Evolutionary conservation across 2,113 vertebrate species (phyloP).

Genomic region (Callithrix jacchus): DNA sequence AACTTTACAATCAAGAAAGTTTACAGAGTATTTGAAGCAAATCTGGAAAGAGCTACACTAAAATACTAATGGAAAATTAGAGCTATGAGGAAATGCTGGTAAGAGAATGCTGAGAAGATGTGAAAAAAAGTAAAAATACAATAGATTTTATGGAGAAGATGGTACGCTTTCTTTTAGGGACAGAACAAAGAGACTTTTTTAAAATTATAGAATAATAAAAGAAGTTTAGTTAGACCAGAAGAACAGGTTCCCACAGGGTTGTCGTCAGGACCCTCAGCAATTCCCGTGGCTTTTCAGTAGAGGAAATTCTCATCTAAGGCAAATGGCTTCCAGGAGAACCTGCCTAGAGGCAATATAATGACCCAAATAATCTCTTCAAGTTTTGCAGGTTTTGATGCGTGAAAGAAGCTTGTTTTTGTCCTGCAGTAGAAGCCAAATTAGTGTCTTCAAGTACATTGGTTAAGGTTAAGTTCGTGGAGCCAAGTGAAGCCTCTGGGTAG

Average conservation of each 20-base stretch:
- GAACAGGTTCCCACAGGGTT: not conserved
- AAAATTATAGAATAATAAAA: not conserved
- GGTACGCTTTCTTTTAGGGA: not conserved
- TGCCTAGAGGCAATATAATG: not conserved
- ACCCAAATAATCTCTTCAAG: not conserved
- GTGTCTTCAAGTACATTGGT: not conserved
- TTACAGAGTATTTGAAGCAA: not conserved
- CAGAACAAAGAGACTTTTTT: not conserved
- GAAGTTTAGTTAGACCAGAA: not conserved
- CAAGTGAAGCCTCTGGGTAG: not conserved
- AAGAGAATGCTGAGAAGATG: not conserved
- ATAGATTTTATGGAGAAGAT: not conserved
- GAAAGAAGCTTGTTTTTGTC: not conserved
- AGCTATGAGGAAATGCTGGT: not conserved
- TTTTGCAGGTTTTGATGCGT: slow-evolving; percentile 12
- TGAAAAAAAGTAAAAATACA: not conserved
- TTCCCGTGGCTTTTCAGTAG: not conserved
- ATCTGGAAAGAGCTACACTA: not conserved
- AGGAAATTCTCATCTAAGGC: not conserved
- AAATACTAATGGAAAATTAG: not conserved
- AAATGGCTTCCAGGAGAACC: not conserved
- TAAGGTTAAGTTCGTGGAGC: not conserved
- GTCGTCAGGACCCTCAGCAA: not conserved
- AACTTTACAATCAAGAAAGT: not conserved
- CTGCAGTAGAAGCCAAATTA: not conserved